A percentile compares a stretch with the other conserved stretches of the same genome.
Evolutionary conservation across 2,888 invertebrate genomes (phyloP).

Genomic region (Teleogryllus oceanicus): DNA sequence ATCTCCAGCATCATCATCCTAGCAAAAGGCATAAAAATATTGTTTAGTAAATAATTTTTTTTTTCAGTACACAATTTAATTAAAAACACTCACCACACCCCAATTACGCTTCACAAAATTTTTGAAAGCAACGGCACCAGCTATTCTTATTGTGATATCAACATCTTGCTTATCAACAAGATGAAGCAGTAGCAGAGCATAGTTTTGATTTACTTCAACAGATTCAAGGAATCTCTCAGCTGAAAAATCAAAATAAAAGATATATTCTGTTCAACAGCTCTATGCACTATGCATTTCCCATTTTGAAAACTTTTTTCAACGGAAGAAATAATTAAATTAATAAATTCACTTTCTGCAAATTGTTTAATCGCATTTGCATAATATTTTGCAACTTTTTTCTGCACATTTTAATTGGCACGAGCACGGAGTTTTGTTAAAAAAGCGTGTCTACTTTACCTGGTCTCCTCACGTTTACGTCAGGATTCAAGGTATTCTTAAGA

Average conservation of each 20-base stretch:
- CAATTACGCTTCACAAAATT: constrained; percentile 96
- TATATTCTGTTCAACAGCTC: too few species aligned
- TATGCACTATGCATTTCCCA: too few species aligned
- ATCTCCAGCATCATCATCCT: constrained; percentile 72
- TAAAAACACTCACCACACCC: constrained; percentile 65
- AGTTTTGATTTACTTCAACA: constrained; percentile 86
- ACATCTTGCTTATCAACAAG: constrained; percentile 79
- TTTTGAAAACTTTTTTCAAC: too few species aligned
- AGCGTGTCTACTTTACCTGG: constrained; percentile 59
- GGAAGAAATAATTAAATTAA: too few species aligned
- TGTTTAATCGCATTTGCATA: too few species aligned
- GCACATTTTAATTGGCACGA: background rate
- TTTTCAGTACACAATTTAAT: constrained; percentile 19
- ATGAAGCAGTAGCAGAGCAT: constrained; percentile 78
- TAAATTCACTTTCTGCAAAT: too few species aligned
- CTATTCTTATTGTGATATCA: constrained; percentile 77
- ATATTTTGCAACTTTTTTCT: too few species aligned
- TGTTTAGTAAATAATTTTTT: background rate
- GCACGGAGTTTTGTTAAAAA: background rate
- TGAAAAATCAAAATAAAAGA: constrained; percentile 47
- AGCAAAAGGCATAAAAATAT: background rate
- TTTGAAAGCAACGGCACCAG: constrained; percentile 92
- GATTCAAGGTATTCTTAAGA: constrained; percentile 82
- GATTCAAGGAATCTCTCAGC: constrained; percentile 90
- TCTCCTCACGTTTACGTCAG: constrained; percentile 74